Conservation (phyloP, 37 sponge, comb jelly and placozoan species). For the Hexactinellida sp. region DNA sequence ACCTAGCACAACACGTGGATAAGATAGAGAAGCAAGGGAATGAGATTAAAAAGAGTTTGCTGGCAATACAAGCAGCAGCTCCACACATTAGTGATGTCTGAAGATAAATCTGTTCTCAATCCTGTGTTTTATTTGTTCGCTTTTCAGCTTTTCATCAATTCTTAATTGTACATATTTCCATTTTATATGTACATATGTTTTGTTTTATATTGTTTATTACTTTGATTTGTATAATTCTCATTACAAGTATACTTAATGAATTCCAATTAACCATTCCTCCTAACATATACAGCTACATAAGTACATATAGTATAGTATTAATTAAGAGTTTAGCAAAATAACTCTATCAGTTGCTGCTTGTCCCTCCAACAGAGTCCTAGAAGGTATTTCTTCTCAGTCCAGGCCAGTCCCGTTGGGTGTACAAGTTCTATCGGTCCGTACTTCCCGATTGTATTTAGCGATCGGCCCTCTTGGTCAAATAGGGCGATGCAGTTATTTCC, state of each 20-base stretch:
- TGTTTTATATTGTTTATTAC: neutral
- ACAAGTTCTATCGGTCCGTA: neutral
- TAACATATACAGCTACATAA: too few species aligned
- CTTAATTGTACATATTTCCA: neutral
- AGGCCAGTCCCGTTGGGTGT: neutral
- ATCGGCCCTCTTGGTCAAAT: neutral
- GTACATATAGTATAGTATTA: too few species aligned
- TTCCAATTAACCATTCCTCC: too few species aligned
- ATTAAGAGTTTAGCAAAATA: too few species aligned
- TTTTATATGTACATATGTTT: neutral
- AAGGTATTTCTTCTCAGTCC: neutral
- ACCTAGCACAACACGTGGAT: slow-evolving; percentile 1
- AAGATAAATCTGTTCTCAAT: neutral
- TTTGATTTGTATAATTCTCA: neutral
- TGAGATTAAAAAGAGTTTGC: neutral
- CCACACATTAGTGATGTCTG: too few species aligned
- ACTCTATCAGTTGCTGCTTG: neutral
- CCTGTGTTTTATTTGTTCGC: neutral
- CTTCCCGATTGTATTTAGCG: neutral
- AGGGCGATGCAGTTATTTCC: neutral
- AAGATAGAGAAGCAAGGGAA: neutral
- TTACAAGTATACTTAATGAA: too few species aligned
- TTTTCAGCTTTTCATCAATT: neutral
- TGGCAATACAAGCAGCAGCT: neutral
- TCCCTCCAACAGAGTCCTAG: neutral